phyloP scores from a whole-genome alignment of 2,797 vertebrate species.

The Ibycter americanus region DNA sequence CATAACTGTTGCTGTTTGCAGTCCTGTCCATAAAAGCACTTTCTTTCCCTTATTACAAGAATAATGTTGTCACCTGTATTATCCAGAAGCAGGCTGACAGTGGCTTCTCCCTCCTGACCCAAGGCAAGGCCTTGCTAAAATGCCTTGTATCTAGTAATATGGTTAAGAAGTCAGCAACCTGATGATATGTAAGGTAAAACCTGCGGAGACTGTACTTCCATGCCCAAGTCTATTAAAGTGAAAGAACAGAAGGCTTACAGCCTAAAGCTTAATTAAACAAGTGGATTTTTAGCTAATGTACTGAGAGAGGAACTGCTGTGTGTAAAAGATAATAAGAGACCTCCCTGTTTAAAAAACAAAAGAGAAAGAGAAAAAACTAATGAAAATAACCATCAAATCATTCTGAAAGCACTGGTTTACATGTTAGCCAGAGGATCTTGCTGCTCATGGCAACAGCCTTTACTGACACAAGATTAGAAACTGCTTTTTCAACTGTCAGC shows the following conservation, averaged over 20 bases:
- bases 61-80: neutral
- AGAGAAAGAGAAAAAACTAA: neutral
- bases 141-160: neutral
- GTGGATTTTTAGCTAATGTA: conserved; percentile 14
- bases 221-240: conserved; percentile 4
- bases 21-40: neutral
- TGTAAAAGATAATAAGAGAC: conserved; percentile 11
- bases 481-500: conserved; percentile 31
- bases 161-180: conserved; percentile 5
- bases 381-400: conserved; percentile 33
- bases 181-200: neutral
- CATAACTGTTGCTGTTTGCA: neutral
- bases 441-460: conserved; percentile 32
- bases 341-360: neutral
- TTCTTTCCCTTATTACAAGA: neutral
- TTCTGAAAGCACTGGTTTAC: conserved; percentile 12
- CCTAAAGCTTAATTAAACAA: conserved; percentile 58
- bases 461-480: conserved; percentile 35
- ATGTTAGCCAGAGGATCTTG: conserved; percentile 36
- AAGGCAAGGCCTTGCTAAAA: neutral
- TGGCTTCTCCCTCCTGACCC: neutral
- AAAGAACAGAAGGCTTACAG: conserved; percentile 26
- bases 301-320: neutral
- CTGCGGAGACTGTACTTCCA: neutral
- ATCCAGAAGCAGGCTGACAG: neutral